A percentile compares a stretch with the other conserved stretches of the same genome.
Conservation (phyloP, 2,888 invertebrate genomes). For the Adineta ricciae region DNA sequence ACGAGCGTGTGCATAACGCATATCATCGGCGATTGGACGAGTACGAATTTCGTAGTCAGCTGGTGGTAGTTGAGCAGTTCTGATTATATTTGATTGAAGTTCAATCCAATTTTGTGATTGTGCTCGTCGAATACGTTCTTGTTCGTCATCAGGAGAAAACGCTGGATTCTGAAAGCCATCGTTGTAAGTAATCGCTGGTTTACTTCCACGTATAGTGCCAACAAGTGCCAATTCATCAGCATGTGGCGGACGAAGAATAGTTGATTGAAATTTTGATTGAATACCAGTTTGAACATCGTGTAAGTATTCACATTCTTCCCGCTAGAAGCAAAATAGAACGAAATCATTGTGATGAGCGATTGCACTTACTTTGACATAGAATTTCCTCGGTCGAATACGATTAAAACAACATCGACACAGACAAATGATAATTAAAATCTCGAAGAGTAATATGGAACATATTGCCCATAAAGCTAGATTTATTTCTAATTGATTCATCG, state of each 20-base stretch:
- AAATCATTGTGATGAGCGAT: too few relatives aligned
- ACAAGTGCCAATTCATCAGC: slow-evolving; percentile 17
- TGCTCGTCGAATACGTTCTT: not conserved
- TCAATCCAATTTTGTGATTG: not conserved
- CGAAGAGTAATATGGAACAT: not conserved
- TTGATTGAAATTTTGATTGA: not conserved
- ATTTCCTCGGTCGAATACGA: not conserved
- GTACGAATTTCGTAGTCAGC: slow-evolving; percentile 4
- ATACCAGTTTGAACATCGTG: not conserved
- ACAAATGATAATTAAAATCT: not conserved
- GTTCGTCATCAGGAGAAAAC: not conserved
- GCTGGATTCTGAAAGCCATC: not conserved
- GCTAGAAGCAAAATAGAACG: not conserved
- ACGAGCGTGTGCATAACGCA: not conserved
- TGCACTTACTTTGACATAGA: not conserved
- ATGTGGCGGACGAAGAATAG: slow-evolving; percentile 10
- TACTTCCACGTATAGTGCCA: not conserved
- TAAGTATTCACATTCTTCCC: slow-evolving; percentile 20
- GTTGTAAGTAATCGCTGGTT: not conserved
- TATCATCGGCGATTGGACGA: not conserved
- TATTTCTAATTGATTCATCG: slow-evolving; percentile 6
- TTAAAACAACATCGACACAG: not conserved
- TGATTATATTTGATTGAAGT: not conserved
- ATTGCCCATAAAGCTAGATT: not conserved
- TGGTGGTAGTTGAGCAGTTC: not conserved